A percentile compares a stretch with the other conserved stretches of the same genome.
Evolutionary conservation across 2,113 vertebrate species (phyloP).

Genomic region (Hypocryptadius cinnamomeus): DNA sequence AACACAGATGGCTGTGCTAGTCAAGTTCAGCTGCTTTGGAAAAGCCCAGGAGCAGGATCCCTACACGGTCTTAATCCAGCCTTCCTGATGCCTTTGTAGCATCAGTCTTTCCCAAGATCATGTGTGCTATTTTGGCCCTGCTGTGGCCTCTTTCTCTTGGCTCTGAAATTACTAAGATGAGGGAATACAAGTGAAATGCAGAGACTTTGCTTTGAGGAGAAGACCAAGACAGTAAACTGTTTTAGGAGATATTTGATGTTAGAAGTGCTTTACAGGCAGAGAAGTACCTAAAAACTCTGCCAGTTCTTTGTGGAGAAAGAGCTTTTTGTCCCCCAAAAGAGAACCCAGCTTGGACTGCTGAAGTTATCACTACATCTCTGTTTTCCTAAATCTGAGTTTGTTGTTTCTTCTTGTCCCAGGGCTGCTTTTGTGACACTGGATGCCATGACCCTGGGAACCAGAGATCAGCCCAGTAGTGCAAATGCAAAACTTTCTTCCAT

Average conservation of each 20-base stretch:
- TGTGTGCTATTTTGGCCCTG: background rate
- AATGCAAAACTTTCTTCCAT: constrained; percentile 18
- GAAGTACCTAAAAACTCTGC: background rate
- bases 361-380: background rate
- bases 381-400: constrained; percentile 10
- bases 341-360: background rate
- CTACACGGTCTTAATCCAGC: background rate
- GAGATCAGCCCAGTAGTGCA: constrained; percentile 4
- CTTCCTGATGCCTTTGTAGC: background rate
- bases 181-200: background rate
- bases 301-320: background rate
- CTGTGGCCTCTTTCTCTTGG: background rate
- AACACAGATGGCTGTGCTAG: background rate
- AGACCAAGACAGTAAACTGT: background rate
- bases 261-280: background rate
- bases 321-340: background rate
- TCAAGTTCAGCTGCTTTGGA: background rate
- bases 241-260: background rate
- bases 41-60: background rate
- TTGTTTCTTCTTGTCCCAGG: constrained; percentile 1
- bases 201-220: background rate
- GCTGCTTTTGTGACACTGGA: background rate
- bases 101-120: background rate
- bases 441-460: constrained; percentile 31
- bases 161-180: background rate